Percentiles rank a stretch among this genome's conserved stretches.
Conservation (phyloP, 2,113 vertebrate species). For the Gopherus evgoodei region DNA sequence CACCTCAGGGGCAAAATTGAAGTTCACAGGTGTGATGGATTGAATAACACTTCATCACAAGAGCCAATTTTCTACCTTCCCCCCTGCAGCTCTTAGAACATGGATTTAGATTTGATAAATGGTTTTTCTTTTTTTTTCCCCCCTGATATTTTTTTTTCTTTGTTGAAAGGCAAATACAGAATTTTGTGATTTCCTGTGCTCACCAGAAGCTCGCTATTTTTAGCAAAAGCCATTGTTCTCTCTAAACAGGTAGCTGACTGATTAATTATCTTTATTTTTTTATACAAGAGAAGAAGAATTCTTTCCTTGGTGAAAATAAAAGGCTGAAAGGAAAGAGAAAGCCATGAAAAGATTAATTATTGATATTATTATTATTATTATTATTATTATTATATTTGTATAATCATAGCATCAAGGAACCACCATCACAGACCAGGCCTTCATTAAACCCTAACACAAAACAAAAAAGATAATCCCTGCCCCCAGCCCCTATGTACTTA, state of each 20-base stretch:
- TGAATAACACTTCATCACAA: constrained; percentile 64
- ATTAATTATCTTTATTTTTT: constrained; percentile 29
- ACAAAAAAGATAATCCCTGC: background rate
- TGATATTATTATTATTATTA: background rate
- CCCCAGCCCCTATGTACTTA: background rate
- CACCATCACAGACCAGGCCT: accelerated
- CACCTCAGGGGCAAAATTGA: constrained; percentile 63
- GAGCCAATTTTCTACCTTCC: constrained; percentile 67
- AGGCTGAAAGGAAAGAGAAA: constrained; percentile 7
- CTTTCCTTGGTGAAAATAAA: constrained; percentile 22
- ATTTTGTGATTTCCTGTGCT: background rate
- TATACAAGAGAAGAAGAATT: background rate
- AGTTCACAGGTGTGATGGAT: constrained; percentile 56
- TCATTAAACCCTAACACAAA: background rate
- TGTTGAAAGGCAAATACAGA: constrained; percentile 31
- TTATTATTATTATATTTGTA: background rate
- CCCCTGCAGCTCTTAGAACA: constrained; percentile 63
- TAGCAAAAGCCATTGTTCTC: background rate
- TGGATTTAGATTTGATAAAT: constrained; percentile 65
- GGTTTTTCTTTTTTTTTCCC: background rate
- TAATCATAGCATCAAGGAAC: background rate
- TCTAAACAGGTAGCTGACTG: constrained; percentile 11
- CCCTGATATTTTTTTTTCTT: background rate
- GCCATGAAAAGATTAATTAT: background rate
- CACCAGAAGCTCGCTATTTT: background rate